Conservation (phyloP, 2,113 vertebrate species). For the Scomber scombrus region DNA sequence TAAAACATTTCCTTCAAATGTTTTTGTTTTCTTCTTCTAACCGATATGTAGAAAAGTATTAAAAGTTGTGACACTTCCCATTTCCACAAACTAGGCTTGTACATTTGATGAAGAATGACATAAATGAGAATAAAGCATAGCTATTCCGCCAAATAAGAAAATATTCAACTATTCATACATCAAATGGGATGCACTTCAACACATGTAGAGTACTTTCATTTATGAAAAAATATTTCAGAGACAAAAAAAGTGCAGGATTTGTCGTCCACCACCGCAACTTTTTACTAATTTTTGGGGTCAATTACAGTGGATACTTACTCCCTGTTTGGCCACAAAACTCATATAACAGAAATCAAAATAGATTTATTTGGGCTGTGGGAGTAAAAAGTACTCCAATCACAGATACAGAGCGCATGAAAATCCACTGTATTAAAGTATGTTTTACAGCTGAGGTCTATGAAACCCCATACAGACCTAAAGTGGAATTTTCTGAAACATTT, state of each 20-base stretch:
- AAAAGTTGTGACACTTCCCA: neutral
- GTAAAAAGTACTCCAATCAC: neutral
- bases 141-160: neutral
- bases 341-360: neutral
- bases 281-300: neutral
- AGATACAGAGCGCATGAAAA: neutral
- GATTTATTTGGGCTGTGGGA: neutral
- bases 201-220: no score
- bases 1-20: neutral
- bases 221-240: neutral
- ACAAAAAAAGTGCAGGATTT: neutral
- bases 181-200: no score
- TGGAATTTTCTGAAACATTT: constrained; percentile 1
- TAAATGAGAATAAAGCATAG: neutral
- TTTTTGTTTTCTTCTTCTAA: neutral
- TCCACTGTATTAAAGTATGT: constrained; percentile 6
- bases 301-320: neutral
- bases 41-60: neutral
- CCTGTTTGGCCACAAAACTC: neutral
- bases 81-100: neutral
- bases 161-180: no score
- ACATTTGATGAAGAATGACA: neutral
- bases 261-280: neutral
- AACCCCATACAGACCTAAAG: neutral
- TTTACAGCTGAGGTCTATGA: neutral